These are phyloP conservation scores for Aurelia sp. DNA, from an alignment of 30 jellyfish, hydroid and myxozoan genomes.

Conservation along the genomic window DNA sequence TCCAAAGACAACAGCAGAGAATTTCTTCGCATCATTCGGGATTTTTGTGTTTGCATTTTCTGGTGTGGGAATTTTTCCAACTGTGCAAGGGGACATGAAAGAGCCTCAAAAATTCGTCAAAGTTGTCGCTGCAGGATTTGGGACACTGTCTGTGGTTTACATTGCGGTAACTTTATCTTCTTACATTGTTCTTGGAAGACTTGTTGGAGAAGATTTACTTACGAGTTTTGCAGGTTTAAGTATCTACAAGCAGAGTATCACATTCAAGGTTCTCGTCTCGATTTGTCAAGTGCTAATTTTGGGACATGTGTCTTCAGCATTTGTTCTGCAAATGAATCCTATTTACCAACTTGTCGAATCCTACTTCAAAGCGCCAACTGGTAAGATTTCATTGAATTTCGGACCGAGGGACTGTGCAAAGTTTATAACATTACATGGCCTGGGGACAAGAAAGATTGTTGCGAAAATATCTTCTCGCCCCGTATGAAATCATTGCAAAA, in stretches of 20 bases:
- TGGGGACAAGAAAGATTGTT: no score
- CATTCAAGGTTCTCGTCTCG: conserved; percentile 78
- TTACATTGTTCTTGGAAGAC: conserved; percentile 81
- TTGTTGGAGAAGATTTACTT: conserved; percentile 83
- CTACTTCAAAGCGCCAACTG: conserved; percentile 78
- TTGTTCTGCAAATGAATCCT: conserved; percentile 89
- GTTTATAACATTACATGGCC: no score
- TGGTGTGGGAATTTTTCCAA: conserved; percentile 94
- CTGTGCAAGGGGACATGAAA: conserved; percentile 92
- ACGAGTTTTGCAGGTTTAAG: conserved; percentile 70
- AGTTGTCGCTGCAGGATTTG: conserved; percentile 79
- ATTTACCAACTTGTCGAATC: conserved; percentile 87
- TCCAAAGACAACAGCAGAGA: conserved; percentile 57
- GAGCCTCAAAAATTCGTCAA: conserved; percentile 79
- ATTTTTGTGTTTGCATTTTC: conserved; percentile 84
- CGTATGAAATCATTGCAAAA: no score
- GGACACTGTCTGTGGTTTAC: conserved; percentile 71
- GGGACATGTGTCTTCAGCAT: conserved; percentile 93
- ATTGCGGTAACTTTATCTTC: conserved; percentile 73
- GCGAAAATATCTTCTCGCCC: no score
- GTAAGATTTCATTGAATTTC: conserved; percentile 42
- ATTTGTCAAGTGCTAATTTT: conserved; percentile 86
- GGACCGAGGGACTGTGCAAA: no score
- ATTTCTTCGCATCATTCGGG: conserved; percentile 87
- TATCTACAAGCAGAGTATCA: conserved; percentile 40